Evolutionary conservation across 2,113 vertebrate species (phyloP).

Genomic region (Pomatorhinus ruficollis): DNA sequence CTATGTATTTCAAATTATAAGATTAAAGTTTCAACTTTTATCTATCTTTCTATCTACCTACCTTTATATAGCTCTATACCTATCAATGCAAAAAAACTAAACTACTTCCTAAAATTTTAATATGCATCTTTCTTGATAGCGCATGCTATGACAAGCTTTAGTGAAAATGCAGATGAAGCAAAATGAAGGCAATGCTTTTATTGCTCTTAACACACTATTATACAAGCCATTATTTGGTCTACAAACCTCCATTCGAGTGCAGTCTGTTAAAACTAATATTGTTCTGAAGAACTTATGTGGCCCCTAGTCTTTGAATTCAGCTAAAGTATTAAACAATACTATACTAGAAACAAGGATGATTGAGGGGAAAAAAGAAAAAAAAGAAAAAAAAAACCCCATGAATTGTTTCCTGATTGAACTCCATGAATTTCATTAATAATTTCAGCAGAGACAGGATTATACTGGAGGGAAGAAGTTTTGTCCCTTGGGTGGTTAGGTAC

Average conservation of each 20-base stretch:
- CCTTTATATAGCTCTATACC: background rate
- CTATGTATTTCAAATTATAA: background rate
- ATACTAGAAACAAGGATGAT: background rate
- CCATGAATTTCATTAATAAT: background rate
- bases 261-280: background rate
- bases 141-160: background rate
- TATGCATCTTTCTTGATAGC: background rate
- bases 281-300: background rate
- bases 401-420: background rate
- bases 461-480: background rate
- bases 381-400: accelerated
- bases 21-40: background rate
- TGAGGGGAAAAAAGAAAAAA: accelerated
- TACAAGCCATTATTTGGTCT: background rate
- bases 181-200: background rate
- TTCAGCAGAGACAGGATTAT: background rate
- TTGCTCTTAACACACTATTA: background rate
- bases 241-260: background rate
- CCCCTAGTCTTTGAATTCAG: background rate
- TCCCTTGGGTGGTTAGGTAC: background rate
- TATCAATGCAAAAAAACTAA: background rate
- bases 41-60: background rate
- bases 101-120: background rate
- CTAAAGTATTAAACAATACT: background rate
- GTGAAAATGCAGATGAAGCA: background rate